Evolutionary conservation across 2,888 invertebrate genomes (phyloP).

Genomic region (Athripsodes cinereus): DNA sequence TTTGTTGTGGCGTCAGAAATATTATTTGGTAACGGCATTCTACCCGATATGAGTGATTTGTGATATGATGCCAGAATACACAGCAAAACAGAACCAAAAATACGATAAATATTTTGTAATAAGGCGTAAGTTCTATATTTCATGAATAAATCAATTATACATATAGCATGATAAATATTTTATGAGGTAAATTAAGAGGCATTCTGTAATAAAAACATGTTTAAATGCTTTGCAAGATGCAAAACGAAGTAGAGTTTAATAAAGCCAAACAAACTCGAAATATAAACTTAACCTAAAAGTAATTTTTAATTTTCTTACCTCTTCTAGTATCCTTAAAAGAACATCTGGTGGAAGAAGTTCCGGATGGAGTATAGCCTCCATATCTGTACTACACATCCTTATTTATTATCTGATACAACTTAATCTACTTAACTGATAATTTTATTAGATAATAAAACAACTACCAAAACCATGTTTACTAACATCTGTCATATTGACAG

Average conservation of each 20-base stretch:
- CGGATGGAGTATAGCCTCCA: constrained; percentile 38
- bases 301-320: constrained; percentile 33
- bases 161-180: neutral
- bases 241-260: too few relatives aligned
- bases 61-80: too few relatives aligned
- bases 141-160: too few relatives aligned
- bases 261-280: too few relatives aligned
- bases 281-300: too few relatives aligned
- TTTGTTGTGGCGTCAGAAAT: too few relatives aligned
- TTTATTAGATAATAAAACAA: neutral
- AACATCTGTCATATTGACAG: constrained; percentile 1
- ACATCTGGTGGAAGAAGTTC: constrained; percentile 43
- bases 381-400: constrained; percentile 9
- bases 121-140: too few relatives aligned
- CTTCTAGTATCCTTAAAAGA: constrained; percentile 38
- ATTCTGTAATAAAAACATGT: neutral
- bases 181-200: neutral
- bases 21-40: too few relatives aligned
- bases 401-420: neutral
- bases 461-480: neutral
- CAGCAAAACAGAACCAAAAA: too few relatives aligned
- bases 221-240: too few relatives aligned
- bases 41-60: too few relatives aligned
- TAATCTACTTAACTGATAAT: neutral
- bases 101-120: too few relatives aligned